phyloP scores from a whole-genome alignment of 2,888 invertebrate species.

The Eupeodes latifasciatus region DNA sequence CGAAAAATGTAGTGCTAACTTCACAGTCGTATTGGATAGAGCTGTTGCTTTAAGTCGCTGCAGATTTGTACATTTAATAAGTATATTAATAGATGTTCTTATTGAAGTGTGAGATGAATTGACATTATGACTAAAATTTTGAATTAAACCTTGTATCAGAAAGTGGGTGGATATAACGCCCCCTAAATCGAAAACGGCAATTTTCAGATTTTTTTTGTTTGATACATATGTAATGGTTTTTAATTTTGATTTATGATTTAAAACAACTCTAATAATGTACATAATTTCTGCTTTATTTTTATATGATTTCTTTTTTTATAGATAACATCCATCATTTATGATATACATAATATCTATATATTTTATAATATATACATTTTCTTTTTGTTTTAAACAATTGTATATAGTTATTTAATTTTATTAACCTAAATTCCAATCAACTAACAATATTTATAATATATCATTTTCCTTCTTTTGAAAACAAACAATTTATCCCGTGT shows the following conservation, averaged over 20 bases:
- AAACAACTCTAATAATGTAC: slow-evolving; percentile 62
- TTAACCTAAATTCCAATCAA: slow-evolving; percentile 20
- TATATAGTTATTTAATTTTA: background rate
- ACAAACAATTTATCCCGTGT: slow-evolving; percentile 43
- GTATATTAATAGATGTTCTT: too few relatives aligned
- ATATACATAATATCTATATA: slow-evolving; percentile 64
- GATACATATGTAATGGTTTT: too few relatives aligned
- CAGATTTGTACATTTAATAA: too few relatives aligned
- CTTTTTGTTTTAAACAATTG: slow-evolving; percentile 60
- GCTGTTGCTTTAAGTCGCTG: too few relatives aligned
- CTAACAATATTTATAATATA: slow-evolving; percentile 26
- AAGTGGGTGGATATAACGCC: too few relatives aligned
- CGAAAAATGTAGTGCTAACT: too few relatives aligned
- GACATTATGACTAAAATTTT: too few relatives aligned
- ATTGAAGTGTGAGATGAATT: too few relatives aligned
- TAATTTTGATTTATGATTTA: background rate
- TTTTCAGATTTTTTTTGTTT: too few relatives aligned
- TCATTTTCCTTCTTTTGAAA: slow-evolving; percentile 35
- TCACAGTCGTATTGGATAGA: too few relatives aligned
- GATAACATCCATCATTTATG: slow-evolving; percentile 56
- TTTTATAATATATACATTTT: slow-evolving; percentile 58
- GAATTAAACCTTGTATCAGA: too few relatives aligned
- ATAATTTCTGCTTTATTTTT: slow-evolving; percentile 72
- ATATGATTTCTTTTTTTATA: slow-evolving; percentile 61
- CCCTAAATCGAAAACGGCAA: too few relatives aligned